Percentiles rank a stretch among this genome's conserved stretches.
Conservation (phyloP, 2,888 invertebrate species). For the Scaeva pyrastri region DNA sequence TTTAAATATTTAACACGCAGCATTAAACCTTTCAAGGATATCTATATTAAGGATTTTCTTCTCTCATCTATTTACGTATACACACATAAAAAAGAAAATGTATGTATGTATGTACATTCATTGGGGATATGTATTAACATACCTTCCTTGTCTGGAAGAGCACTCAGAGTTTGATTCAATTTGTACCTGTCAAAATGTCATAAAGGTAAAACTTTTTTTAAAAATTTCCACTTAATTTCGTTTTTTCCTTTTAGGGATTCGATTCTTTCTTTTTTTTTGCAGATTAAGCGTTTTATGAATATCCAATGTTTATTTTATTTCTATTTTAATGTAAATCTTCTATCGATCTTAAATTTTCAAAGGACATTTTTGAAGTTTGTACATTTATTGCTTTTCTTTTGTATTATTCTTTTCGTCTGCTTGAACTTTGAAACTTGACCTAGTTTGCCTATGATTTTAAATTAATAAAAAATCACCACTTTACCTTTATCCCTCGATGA, state of each 20-base stretch:
- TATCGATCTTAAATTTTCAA: neutral
- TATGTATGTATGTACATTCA: neutral
- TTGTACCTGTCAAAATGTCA: constrained; percentile 14
- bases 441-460: constrained; percentile 8
- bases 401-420: too few relatives aligned
- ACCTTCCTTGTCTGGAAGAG: constrained; percentile 3
- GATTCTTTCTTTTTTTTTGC: neutral
- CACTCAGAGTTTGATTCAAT: constrained; percentile 6
- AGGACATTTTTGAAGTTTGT: neutral
- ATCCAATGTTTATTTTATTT: neutral
- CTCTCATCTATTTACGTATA: too few relatives aligned
- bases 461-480: constrained; percentile 50
- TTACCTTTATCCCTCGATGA: constrained; percentile 26
- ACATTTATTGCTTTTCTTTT: neutral
- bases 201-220: neutral
- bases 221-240: neutral
- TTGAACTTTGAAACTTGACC: constrained; percentile 3
- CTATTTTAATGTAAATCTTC: neutral
- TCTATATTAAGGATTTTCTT: neutral
- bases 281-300: neutral
- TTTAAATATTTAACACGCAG: constrained; percentile 3
- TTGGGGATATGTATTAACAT: neutral
- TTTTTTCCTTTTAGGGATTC: neutral
- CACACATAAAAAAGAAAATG: neutral
- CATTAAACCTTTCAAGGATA: constrained; percentile 8